Evolutionary conservation across 1,140 invertebrate genomes (phyloP).

Genomic region (Ceratosolen fusciceps): DNA sequence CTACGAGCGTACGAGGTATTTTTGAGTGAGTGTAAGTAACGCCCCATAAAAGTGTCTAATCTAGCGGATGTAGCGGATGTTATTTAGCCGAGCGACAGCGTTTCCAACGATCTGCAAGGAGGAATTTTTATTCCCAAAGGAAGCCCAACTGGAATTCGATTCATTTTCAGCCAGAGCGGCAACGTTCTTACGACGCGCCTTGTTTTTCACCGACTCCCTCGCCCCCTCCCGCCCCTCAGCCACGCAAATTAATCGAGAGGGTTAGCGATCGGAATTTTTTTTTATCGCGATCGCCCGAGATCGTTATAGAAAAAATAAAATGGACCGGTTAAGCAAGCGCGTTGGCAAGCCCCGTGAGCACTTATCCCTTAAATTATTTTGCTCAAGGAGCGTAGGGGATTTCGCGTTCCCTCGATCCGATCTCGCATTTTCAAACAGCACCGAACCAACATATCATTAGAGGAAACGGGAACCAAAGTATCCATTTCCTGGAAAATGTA

Average conservation of each 20-base stretch:
- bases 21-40: constrained; percentile 8
- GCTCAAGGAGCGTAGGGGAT: neutral
- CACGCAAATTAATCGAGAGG: too few species aligned
- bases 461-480: constrained; percentile 25
- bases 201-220: too few species aligned
- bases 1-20: neutral
- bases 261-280: too few species aligned
- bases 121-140: neutral
- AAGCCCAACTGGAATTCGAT: neutral
- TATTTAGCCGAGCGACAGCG: constrained; percentile 10
- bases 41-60: neutral
- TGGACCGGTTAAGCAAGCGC: neutral
- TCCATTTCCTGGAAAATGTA: constrained; percentile 25
- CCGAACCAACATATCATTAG: constrained; percentile 26
- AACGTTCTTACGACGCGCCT: too few species aligned
- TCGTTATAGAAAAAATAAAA: neutral
- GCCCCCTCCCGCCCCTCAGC: too few species aligned
- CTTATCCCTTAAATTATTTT: constrained; percentile 17
- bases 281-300: too few species aligned
- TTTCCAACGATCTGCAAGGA: neutral
- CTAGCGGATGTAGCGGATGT: neutral
- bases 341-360: neutral
- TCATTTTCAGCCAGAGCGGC: too few species aligned
- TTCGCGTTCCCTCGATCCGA: constrained; percentile 12
- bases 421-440: constrained; percentile 18